phyloP scores from a whole-genome alignment of 1,140 invertebrate genomes.

The Littorina saxatilis region DNA sequence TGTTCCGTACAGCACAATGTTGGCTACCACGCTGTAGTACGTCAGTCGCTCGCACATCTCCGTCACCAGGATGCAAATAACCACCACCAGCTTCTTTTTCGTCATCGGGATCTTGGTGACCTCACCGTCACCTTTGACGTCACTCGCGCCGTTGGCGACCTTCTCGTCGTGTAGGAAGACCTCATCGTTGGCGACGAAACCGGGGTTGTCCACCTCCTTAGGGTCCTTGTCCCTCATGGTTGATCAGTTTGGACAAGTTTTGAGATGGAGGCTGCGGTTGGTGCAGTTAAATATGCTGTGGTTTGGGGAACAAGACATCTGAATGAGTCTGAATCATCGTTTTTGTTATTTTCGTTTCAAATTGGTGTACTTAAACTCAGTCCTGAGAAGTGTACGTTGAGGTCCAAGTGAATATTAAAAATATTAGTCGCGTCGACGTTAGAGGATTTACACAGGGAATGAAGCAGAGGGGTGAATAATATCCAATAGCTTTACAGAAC shows the following conservation, averaged over 20 bases:
- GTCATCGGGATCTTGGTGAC: not conserved
- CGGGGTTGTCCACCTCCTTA: not conserved
- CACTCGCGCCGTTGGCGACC: not conserved
- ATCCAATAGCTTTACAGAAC: not conserved
- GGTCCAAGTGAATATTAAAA: too few species aligned
- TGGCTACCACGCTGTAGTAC: conserved; percentile 62
- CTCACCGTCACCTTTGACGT: not conserved
- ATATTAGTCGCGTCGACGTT: too few species aligned
- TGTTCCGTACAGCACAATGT: conserved; percentile 59
- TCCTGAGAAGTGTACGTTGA: too few species aligned
- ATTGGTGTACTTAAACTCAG: too few species aligned
- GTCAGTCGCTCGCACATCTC: conserved; percentile 64
- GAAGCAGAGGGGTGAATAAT: not conserved
- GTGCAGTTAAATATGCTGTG: not conserved
- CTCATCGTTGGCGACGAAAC: not conserved
- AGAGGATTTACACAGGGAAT: too few species aligned
- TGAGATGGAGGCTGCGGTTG: not conserved
- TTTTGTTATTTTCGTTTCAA: too few species aligned
- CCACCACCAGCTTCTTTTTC: conserved; percentile 40
- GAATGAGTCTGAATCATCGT: not conserved
- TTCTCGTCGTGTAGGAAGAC: not conserved
- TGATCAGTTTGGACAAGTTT: not conserved
- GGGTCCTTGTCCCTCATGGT: not conserved
- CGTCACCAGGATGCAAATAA: conserved; percentile 53
- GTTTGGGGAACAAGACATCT: not conserved